Base-by-base conservation (phyloP, 2,797 vertebrate species). In the Lithobates pipiens region DNA sequence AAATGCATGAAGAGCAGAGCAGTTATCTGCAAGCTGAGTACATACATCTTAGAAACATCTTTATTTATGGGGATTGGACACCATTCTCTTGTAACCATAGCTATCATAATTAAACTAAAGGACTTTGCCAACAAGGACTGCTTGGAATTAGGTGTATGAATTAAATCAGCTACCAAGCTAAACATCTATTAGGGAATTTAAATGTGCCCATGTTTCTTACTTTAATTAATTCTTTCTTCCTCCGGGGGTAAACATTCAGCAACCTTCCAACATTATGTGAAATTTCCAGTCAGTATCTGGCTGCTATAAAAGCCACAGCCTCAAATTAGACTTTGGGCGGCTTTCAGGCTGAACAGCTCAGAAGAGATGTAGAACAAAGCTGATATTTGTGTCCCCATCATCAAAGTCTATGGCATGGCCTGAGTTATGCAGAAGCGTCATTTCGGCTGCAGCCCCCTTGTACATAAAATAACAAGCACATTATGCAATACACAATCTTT, bases 211-310 rank as follows among this genome's bases (percentile, higher is more conserved):
- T 32, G 39, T n/a, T 46, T 76, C 54, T 46, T 76, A 29, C 63
- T 69, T 67, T 83, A 83, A 83, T 76, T 32, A 76, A 83, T 76
- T 63, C 11, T 36, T 32, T 8, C 27, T 83, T 57, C 10, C 73
- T 77, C 80, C 71, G 69, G 63, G 82, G 73, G 73, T 76, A 76
- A 76, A 76, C 63, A 68, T 70, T 39, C 11, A 39, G 21, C 44
- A 77, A 34, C 44, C 7, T 57, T 76, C 54, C 29, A 69, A 68
- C 36, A 21, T 68, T 68, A 79, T 25, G 11, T 27, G n/a, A 67
- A 79, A 67, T 44, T n/a, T 21, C 18, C 65, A 70, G 36, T 39
- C 44, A 29, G 32, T 29, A 16, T 29, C 10, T 15, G 50, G 27
- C 44, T 70, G 65, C 21, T 57, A 10, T 7, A 63, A 72, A 73